Evolutionary conservation across 37 sponge, comb jelly and placozoan genomes (phyloP).

Genomic region (Diacarnus erythraeanus): DNA sequence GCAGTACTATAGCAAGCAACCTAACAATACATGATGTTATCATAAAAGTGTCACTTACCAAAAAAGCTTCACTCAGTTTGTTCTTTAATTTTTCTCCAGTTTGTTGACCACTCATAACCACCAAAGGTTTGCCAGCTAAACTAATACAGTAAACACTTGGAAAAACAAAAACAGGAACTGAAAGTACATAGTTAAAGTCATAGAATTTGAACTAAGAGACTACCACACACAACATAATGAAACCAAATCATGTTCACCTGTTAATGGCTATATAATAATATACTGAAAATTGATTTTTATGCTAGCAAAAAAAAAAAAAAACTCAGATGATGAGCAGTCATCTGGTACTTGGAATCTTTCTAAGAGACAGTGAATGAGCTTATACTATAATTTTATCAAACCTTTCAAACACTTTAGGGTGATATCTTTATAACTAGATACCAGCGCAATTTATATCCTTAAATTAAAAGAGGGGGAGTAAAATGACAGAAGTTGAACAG

Average conservation of each 20-base stretch:
- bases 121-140: slow-evolving; percentile 19
- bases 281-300: background rate
- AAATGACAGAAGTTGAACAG: too few relatives aligned
- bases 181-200: background rate
- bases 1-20: too few relatives aligned
- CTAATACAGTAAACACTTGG: slow-evolving; percentile 53
- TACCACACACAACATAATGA: background rate
- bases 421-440: too few relatives aligned
- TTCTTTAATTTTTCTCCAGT: background rate
- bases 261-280: background rate
- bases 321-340: background rate
- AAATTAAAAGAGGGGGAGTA: too few relatives aligned
- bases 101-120: slow-evolving; percentile 32
- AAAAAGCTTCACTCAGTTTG: slow-evolving; percentile 40
- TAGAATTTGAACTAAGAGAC: background rate
- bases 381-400: too few relatives aligned
- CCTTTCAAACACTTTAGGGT: too few relatives aligned
- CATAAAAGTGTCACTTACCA: too few relatives aligned
- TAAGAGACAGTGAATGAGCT: too few relatives aligned
- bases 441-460: too few relatives aligned
- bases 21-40: too few relatives aligned
- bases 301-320: background rate
- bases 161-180: slow-evolving; percentile 44
- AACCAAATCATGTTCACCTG: background rate
- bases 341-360: too few relatives aligned